These are phyloP conservation scores for Mycalesis mineus DNA, from an alignment of 2,888 invertebrate species.

Conservation along the genomic window DNA sequence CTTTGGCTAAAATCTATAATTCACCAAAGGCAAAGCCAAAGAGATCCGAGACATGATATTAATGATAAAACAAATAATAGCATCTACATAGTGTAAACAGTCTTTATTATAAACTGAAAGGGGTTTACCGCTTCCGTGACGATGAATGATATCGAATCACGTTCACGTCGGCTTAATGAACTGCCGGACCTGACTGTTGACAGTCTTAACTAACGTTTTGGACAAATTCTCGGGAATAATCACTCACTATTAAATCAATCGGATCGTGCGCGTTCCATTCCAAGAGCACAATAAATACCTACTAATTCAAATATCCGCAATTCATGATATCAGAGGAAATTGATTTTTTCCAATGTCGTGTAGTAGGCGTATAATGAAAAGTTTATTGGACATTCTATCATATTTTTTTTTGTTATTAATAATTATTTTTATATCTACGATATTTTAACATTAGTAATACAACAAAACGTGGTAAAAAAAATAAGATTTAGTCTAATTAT, in stretches of 20 bases:
- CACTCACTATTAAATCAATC: conserved; percentile 13
- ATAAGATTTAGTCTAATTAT: too few relatives aligned
- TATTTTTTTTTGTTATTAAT: background rate
- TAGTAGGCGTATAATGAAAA: background rate
- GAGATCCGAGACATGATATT: too few relatives aligned
- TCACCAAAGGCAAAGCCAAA: too few relatives aligned
- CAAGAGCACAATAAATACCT: conserved; percentile 6
- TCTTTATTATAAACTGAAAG: conserved; percentile 2
- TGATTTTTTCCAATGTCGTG: background rate
- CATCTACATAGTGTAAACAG: background rate
- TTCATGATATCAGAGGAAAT: background rate
- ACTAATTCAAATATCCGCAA: conserved; percentile 18
- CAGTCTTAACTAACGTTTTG: conserved; percentile 12
- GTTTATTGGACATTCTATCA: background rate
- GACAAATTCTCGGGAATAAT: conserved; percentile 13
- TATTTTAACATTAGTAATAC: too few relatives aligned
- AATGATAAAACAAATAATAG: background rate
- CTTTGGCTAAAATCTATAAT: too few relatives aligned
- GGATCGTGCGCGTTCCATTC: conserved; percentile 12
- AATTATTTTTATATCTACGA: too few relatives aligned
- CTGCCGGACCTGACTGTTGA: conserved; percentile 25
- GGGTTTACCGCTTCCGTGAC: conserved; percentile 50
- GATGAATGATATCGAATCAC: conserved; percentile 40
- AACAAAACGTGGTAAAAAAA: too few relatives aligned
- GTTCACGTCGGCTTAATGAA: conserved; percentile 32